These are phyloP conservation scores for Solen grandis DNA, from an alignment of 1,140 invertebrate genomes.

Conservation along the genomic window DNA sequence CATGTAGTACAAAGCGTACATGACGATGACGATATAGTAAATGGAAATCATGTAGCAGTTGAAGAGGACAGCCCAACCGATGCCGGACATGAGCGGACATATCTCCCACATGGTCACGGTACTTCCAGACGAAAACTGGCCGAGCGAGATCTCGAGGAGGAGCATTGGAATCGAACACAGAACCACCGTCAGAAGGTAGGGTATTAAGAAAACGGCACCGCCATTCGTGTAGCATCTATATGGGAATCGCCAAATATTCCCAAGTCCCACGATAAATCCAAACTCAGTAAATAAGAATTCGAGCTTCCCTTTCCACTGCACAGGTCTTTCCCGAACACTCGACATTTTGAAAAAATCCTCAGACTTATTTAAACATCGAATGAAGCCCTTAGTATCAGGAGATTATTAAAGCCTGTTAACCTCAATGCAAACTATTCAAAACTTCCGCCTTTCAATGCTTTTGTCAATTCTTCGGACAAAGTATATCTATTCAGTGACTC, in stretches of 20 bases:
- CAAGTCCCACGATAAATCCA: slow-evolving; percentile 78
- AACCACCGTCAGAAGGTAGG: slow-evolving; percentile 73
- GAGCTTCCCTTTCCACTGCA: slow-evolving; percentile 76
- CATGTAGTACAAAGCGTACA: slow-evolving; percentile 80
- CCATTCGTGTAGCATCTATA: slow-evolving; percentile 60
- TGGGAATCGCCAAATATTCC: slow-evolving; percentile 64
- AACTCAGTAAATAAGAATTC: slow-evolving; percentile 80
- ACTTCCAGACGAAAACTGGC: slow-evolving; percentile 77
- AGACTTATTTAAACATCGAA: too few relatives aligned
- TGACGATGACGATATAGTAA: slow-evolving; percentile 81
- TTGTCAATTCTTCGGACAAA: too few relatives aligned
- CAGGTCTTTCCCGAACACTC: too few relatives aligned
- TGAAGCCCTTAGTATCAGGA: too few relatives aligned
- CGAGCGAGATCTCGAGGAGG: slow-evolving; percentile 80
- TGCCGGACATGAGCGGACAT: slow-evolving; percentile 97
- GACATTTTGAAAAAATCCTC: too few relatives aligned
- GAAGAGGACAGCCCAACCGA: slow-evolving; percentile 87
- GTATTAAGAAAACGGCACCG: slow-evolving; percentile 69
- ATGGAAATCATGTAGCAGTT: slow-evolving; percentile 75
- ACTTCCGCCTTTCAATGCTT: too few relatives aligned
- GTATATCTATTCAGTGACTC: too few relatives aligned
- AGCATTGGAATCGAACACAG: slow-evolving; percentile 78
- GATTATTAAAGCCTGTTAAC: too few relatives aligned
- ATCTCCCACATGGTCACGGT: slow-evolving; percentile 86
- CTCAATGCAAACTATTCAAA: too few relatives aligned